phyloP scores from a whole-genome alignment of 2,888 invertebrate genomes.

The Synergus gifuensis region DNA sequence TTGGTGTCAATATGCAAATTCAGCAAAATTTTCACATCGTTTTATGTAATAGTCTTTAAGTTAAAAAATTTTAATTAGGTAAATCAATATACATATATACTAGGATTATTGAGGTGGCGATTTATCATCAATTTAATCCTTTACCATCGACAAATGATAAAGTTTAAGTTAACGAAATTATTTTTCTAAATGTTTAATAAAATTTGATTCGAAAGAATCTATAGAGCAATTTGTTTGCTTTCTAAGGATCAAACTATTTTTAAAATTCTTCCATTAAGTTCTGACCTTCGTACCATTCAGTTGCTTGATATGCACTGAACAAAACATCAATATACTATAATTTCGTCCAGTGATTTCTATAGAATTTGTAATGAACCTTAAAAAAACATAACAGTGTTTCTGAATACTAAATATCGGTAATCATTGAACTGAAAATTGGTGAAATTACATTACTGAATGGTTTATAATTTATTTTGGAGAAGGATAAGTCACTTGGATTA shows the following conservation, averaged over 20 bases:
- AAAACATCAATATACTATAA: slow-evolving; percentile 24
- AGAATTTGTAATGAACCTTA: slow-evolving; percentile 21
- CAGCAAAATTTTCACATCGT: background rate
- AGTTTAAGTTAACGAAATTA: background rate
- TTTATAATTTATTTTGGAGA: background rate
- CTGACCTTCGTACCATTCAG: slow-evolving; percentile 12
- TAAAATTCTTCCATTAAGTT: slow-evolving; percentile 1
- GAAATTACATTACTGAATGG: background rate
- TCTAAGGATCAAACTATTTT: background rate
- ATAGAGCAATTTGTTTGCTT: background rate
- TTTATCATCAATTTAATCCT: background rate
- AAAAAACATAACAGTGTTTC: background rate
- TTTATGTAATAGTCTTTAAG: background rate
- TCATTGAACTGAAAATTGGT: background rate
- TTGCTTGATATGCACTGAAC: slow-evolving; percentile 13
- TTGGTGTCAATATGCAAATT: background rate
- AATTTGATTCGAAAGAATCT: too few relatives aligned
- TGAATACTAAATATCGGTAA: background rate
- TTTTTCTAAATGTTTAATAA: too few relatives aligned
- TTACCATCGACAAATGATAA: background rate
- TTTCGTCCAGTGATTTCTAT: slow-evolving; percentile 13
- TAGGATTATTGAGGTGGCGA: background rate
- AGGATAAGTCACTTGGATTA: background rate
- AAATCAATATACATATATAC: background rate
- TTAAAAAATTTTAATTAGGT: background rate